phyloP scores from a whole-genome alignment of 23 tunicate species.

The Trididemnum clinides region DNA sequence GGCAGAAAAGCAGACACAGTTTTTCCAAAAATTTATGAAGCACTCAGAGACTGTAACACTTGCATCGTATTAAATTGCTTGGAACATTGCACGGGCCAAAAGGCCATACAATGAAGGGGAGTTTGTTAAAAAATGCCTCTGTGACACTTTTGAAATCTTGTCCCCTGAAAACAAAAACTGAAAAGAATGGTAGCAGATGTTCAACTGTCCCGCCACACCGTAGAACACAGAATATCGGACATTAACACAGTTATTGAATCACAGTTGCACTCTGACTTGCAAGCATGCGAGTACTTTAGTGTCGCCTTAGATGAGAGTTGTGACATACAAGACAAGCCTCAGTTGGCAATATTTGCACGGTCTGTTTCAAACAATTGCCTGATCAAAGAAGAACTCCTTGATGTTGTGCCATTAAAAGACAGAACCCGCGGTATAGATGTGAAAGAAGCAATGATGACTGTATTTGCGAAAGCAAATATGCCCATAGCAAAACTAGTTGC shows the following conservation, averaged over 20 bases:
- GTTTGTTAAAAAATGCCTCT: constrained; percentile 64
- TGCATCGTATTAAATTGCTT: constrained; percentile 43
- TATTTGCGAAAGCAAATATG: constrained; percentile 42
- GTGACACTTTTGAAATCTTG: constrained; percentile 50
- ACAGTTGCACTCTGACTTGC: constrained; percentile 30
- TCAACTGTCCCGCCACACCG: constrained; percentile 39
- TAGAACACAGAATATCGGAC: constrained; percentile 39
- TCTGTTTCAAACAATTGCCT: constrained; percentile 28
- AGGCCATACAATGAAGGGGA: constrained; percentile 63
- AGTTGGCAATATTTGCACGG: constrained; percentile 49
- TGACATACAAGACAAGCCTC: constrained; percentile 49
- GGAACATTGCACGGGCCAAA: constrained; percentile 50
- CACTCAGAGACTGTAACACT: constrained; percentile 36
- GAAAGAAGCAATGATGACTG: constrained; percentile 31
- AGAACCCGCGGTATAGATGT: constrained; percentile 12
- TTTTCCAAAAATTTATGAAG: constrained; percentile 42
- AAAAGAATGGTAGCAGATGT: constrained; percentile 20
- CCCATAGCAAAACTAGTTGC: constrained; percentile 38
- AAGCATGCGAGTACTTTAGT: constrained; percentile 46
- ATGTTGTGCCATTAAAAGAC: constrained; percentile 47
- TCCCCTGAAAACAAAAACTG: constrained; percentile 57
- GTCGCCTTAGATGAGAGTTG: constrained; percentile 54
- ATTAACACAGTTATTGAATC: constrained; percentile 36
- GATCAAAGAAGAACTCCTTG: constrained; percentile 52
- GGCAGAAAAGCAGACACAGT: constrained; percentile 51